These are phyloP conservation scores for Dreissena polymorpha DNA, from an alignment of 1,140 invertebrate species.

Conservation along the genomic window DNA sequence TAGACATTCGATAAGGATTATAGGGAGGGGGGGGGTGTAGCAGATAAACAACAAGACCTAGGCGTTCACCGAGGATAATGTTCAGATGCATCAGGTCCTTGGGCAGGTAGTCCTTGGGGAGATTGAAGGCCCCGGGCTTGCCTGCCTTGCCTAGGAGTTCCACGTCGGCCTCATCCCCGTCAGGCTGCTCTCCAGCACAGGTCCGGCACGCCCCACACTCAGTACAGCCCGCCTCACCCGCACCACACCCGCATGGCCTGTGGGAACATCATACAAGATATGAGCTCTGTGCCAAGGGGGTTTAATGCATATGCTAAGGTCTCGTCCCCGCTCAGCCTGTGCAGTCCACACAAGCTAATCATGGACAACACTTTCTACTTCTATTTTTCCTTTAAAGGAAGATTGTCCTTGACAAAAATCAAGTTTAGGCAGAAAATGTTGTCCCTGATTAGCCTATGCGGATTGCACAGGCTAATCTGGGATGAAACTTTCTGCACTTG, in stretches of 20 bases:
- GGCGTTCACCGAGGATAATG: conserved; percentile 51
- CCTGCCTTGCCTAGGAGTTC: conserved; percentile 60
- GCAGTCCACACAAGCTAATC: neutral
- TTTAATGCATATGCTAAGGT: conserved; percentile 1
- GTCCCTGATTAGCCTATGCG: too few relatives aligned
- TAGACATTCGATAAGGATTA: conserved; percentile 49
- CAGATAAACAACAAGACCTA: conserved; percentile 21
- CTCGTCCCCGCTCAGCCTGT: too few relatives aligned
- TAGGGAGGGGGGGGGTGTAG: too few relatives aligned
- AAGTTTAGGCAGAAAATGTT: too few relatives aligned
- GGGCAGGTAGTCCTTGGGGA: conserved; percentile 36
- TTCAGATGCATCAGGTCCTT: conserved; percentile 54
- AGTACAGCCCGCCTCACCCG: conserved; percentile 95
- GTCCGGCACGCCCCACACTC: conserved; percentile 94
- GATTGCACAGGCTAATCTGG: too few relatives aligned
- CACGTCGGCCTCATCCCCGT: conserved; percentile 79
- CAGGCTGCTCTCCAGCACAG: conserved; percentile 88
- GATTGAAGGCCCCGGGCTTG: conserved; percentile 59
- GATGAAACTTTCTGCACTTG: too few relatives aligned
- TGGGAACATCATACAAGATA: conserved; percentile 3
- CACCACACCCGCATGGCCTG: conserved; percentile 96
- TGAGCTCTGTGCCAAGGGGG: too few relatives aligned
- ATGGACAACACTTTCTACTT: neutral
- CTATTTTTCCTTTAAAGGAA: too few relatives aligned
- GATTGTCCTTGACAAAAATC: too few relatives aligned